phyloP scores from a whole-genome alignment of 2,113 vertebrate genomes.

The Maccullochella peelii region DNA sequence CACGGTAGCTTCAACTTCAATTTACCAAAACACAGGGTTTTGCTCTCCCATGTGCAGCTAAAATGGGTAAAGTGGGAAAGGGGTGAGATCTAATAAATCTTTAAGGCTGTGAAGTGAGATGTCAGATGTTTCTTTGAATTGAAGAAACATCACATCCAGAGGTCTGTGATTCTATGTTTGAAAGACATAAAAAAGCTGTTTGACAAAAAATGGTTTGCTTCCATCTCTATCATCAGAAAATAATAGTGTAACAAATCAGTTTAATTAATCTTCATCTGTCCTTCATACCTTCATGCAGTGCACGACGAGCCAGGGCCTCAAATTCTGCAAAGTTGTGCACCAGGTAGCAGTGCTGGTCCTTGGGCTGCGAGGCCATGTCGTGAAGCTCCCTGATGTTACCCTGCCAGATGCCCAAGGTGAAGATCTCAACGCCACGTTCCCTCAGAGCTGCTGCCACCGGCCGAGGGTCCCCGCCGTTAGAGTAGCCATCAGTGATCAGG shows the following conservation, averaged over 20 bases:
- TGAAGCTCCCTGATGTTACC: slow-evolving; percentile 96
- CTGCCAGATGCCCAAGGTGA: slow-evolving; percentile 98
- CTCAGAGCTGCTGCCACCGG: slow-evolving; percentile 91
- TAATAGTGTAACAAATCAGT: not conserved
- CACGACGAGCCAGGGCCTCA: slow-evolving; percentile 94
- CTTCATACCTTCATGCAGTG: slow-evolving; percentile 94
- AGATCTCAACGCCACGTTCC: slow-evolving; percentile 95
- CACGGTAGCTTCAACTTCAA: not conserved
- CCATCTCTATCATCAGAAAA: not conserved
- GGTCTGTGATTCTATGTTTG: not conserved
- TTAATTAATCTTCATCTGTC: no score
- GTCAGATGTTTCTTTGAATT: slow-evolving; percentile 12
- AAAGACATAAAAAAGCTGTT: slow-evolving; percentile 1
- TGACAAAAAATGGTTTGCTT: not conserved
- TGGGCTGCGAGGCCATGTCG: slow-evolving; percentile 96
- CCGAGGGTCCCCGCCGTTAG: slow-evolving; percentile 96
- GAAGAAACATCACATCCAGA: not conserved
- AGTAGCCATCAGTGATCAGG: slow-evolving; percentile 98
- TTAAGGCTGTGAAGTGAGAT: slow-evolving; percentile 14
- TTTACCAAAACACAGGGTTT: slow-evolving; percentile 25
- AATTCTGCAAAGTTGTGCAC: slow-evolving; percentile 98
- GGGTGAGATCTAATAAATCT: not conserved
- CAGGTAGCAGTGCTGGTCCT: slow-evolving; percentile 97
- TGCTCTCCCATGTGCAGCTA: not conserved
- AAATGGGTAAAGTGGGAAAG: not conserved